These are phyloP conservation scores for Hippopotamus amphibius DNA, from an alignment of 2,113 vertebrate species.

Conservation along the genomic window DNA sequence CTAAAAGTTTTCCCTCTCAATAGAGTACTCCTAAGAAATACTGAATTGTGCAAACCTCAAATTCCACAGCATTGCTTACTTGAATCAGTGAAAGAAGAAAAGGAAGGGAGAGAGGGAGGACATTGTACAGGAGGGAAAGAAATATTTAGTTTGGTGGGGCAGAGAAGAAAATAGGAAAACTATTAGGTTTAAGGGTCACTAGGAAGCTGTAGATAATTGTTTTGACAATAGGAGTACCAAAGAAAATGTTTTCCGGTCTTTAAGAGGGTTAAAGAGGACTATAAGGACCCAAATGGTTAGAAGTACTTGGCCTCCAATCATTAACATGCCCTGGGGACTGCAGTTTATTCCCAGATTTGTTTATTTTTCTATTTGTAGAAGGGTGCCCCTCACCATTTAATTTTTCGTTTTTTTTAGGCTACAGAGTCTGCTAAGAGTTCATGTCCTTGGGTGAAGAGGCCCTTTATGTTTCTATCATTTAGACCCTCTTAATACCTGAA, in stretches of 20 bases:
- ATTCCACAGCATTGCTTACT: not conserved
- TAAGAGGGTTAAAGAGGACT: not conserved
- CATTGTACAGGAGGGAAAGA: not conserved
- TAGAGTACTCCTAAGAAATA: not conserved
- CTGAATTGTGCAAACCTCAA: not conserved
- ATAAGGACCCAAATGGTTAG: not conserved
- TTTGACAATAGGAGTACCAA: conserved; percentile 2
- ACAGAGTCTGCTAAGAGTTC: not conserved
- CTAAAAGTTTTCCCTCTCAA: not conserved
- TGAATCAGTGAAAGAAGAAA: not conserved
- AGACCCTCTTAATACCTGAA: not conserved
- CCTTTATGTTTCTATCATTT: not conserved
- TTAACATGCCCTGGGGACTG: not conserved
- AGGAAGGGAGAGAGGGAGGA: not conserved
- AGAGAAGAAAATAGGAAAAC: conserved; percentile 13
- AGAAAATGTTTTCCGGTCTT: not conserved
- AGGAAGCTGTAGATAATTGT: not conserved
- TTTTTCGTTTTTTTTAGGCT: not conserved
- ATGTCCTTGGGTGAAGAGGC: not conserved
- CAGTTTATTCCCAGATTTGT: not conserved
- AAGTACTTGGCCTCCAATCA: not conserved
- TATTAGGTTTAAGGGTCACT: not conserved
- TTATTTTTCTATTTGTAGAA: not conserved
- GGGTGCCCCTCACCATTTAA: not conserved
- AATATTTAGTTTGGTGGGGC: not conserved